Evolutionary conservation across 2,888 invertebrate genomes (phyloP), one percentile per base, ranked within the genome.

Genomic region (Lagria hirta): DNA sequence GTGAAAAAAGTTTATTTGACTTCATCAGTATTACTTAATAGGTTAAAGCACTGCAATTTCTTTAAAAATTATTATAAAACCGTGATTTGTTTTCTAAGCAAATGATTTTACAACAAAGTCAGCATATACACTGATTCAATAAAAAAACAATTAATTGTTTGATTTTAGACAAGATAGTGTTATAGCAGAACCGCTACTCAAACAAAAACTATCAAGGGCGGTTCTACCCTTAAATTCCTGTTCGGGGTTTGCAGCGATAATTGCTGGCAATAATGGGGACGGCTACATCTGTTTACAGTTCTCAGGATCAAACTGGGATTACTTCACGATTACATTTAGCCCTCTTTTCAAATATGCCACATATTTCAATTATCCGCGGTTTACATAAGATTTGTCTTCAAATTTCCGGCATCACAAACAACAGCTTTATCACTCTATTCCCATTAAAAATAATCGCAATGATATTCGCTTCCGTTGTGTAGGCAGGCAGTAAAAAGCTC

Each of bases 271-370:
- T 58, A 58, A 60, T 57, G 45, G 52, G 52, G 52, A 55, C 44
- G 54, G 54, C 52, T 60, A 61, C 59, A 60, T 60, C 59, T 61
- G 59, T 61, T 61, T 61, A 57, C 55, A 61, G 58, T 60, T 57
- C 59, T 57, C 56, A 48, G 51, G 48, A 57, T 53, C 49, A 60
- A 50, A 48, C 40, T 48, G 46, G 59, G 55, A 56, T 58, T 61
- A 60, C 58, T 53, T 49, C 43, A 27, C 50, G 57, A 58, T 60
- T 61, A 60, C 54, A 48, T 30, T 40, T 40, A 50, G 45, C 43
- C 33, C 46, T 44, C 48, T 50, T 48, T 48, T 48, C 37, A 33
- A 36, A 43, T 43, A 43, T 32, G 24, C 44, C 38, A 41, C 46
- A 46, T 40, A 41, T 35, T 46, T 35, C 43, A 46, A 38, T 41